These are phyloP conservation scores for Leiothrix lutea DNA, from an alignment of 2,113 vertebrate species.

Conservation along the genomic window DNA sequence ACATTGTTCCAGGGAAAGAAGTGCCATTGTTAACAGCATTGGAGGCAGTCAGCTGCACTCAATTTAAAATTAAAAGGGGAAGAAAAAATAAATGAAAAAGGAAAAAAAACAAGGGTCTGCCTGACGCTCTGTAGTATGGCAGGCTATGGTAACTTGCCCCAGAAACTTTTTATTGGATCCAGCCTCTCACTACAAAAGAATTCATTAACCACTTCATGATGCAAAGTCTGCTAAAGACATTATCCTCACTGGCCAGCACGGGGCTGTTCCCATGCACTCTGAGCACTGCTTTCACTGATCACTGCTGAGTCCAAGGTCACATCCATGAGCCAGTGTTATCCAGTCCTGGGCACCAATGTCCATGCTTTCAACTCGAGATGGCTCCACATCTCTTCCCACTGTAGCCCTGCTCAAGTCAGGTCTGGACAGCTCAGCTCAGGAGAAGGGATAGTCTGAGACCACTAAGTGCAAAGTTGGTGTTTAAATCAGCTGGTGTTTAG, in stretches of 20 bases:
- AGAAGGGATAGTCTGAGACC: not conserved
- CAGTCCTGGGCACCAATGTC: not conserved
- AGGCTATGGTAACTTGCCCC: slow-evolving; percentile 55
- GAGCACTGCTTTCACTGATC: not conserved
- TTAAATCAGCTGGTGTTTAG: not conserved
- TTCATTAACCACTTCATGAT: slow-evolving; percentile 51
- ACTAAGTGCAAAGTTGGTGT: not conserved
- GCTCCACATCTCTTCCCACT: not conserved
- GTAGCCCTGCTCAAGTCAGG: not conserved
- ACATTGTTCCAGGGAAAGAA: slow-evolving; percentile 70
- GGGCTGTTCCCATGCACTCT: not conserved
- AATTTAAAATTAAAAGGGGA: slow-evolving; percentile 69
- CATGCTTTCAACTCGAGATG: accelerated
- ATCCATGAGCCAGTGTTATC: not conserved
- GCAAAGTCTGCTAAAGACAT: slow-evolving; percentile 50
- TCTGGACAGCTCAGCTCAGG: not conserved
- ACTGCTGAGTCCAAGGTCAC: not conserved
- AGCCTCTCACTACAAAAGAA: slow-evolving; percentile 67
- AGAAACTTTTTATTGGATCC: slow-evolving; percentile 76
- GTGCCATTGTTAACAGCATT: slow-evolving; percentile 72
- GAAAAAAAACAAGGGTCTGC: slow-evolving; percentile 36
- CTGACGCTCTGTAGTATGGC: slow-evolving; percentile 61
- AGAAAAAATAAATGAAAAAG: slow-evolving; percentile 49
- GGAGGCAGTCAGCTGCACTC: slow-evolving; percentile 76
- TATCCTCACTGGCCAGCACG: not conserved